A percentile compares a stretch with the other conserved stretches of the same genome.
phyloP scores from a whole-genome alignment of 2,113 vertebrate genomes.

The Psittacula cyanocephala region DNA sequence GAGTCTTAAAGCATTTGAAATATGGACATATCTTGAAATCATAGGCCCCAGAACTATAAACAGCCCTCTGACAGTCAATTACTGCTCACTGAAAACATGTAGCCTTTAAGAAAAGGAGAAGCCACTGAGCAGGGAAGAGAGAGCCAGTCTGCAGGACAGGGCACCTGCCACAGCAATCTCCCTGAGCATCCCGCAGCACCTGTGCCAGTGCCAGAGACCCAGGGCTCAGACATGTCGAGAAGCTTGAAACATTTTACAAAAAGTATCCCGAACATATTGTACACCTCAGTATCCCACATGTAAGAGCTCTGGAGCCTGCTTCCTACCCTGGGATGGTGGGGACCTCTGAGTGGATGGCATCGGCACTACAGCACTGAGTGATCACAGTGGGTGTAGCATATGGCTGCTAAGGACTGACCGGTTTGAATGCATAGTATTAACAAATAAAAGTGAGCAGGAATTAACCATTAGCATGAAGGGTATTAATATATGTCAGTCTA shows the following conservation, averaged over 20 bases:
- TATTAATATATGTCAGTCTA: neutral
- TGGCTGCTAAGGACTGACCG: neutral
- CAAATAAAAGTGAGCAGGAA: neutral
- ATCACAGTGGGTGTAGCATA: accelerated
- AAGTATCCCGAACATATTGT: neutral
- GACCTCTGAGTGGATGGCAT: accelerated
- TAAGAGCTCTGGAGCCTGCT: neutral
- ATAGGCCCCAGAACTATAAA: neutral
- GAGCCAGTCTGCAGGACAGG: neutral
- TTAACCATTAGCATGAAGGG: neutral
- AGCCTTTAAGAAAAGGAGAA: neutral
- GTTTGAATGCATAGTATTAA: neutral
- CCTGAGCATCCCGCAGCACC: neutral
- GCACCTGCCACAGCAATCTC: accelerated
- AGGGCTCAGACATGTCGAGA: neutral
- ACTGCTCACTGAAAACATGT: neutral
- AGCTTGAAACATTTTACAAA: neutral
- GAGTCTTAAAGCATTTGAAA: neutral
- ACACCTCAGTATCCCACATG: too few relatives aligned
- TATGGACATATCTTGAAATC: neutral
- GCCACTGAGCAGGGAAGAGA: neutral
- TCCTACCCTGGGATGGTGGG: accelerated
- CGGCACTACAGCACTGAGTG: accelerated
- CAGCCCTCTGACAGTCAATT: accelerated
- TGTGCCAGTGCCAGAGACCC: neutral